Percentiles rank a stretch among this genome's conserved stretches.
These are phyloP conservation scores for Onychostruthus taczanowskii DNA, from an alignment of 2,113 vertebrate genomes.

Conservation along the genomic window DNA sequence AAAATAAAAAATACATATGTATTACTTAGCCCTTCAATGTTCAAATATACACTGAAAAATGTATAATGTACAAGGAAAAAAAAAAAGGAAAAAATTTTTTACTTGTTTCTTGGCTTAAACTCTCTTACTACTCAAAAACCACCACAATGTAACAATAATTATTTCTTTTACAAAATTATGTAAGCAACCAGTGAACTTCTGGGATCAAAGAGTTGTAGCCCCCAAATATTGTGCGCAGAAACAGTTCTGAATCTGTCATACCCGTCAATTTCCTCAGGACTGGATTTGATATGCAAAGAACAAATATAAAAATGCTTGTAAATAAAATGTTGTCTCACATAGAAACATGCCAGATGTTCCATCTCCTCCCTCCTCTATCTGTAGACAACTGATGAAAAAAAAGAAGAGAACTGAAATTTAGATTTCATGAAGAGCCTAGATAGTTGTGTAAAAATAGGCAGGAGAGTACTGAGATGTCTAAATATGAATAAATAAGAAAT, in stretches of 20 bases:
- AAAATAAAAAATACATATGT: background rate
- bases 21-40: background rate
- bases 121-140: background rate
- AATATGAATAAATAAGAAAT: background rate
- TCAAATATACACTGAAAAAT: background rate
- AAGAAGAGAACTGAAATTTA: background rate
- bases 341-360: background rate
- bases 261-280: background rate
- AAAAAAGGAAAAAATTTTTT: background rate
- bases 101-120: background rate
- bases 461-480: background rate
- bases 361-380: background rate
- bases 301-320: background rate
- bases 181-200: background rate
- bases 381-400: background rate
- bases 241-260: background rate
- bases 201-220: background rate
- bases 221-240: background rate
- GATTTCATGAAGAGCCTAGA: background rate
- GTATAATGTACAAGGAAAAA: background rate
- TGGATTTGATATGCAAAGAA: background rate
- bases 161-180: background rate
- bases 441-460: background rate
- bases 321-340: background rate
- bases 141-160: background rate